Evolutionary conservation across 2,113 vertebrate genomes (phyloP), one percentile per base, ranked within the genome.

Genomic region (Mesoclemmys tuberculata): DNA sequence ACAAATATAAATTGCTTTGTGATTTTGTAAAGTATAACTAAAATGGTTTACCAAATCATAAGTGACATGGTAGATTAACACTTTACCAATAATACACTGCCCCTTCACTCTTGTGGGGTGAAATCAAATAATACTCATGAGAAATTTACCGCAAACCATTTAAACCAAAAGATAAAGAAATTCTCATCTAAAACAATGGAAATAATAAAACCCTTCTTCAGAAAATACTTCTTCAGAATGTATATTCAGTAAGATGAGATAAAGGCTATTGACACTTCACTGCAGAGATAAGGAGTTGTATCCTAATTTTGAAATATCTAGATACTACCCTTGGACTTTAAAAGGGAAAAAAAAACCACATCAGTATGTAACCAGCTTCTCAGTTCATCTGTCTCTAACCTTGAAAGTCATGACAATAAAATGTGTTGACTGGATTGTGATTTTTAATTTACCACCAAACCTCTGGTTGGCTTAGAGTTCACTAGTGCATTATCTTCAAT

Each of bases 331-430:
- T 82, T 85, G 35, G 56, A 35, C 51, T 26, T 81, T 5, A 79
- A 82, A n/a, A 91, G 64, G 64, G 71, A 93, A 51, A 19, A 58
- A 85, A 85, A 87, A 92, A 26, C 18, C 41, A 48, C 61, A 90
- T 89, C 56, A 29, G 35, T 75, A 77, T 41, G 35, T n/a, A 58
- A 41, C n/a, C 10, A 0, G 46, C 49, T 92, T 41, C 52, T 61
- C 46, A 21, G 78, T 81, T 96, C 84, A 92, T 41, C 84, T 80
- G 29, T 79, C 85, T 90, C 21, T 21, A 94, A 91, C 80, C 77
- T 90, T 56, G 84, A 93, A 82, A 87, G 46, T 95, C 85, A 94
- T 52, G 75, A 29, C 91, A 93, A 81, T 71, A 91, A 84, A 11
- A 58, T 77, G 10, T 85, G 26, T 24, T 75, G 85, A 82, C 1